Conservation (phyloP, 2,113 vertebrate species). For the Albula goreensis region DNA sequence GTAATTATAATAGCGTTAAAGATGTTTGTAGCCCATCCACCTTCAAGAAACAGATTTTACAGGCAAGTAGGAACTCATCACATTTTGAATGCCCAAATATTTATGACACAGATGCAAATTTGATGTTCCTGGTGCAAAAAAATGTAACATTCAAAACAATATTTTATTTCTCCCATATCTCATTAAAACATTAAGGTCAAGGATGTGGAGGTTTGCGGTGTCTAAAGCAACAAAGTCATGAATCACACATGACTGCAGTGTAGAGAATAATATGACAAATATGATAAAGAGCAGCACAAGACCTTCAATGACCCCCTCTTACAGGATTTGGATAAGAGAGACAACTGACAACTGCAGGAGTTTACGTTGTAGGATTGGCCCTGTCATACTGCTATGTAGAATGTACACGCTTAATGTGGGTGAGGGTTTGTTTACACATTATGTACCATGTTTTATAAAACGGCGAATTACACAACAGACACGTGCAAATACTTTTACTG, state of each 20-base stretch:
- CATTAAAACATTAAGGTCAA: conserved; percentile 25
- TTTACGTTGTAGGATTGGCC: background rate
- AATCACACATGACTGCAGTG: background rate
- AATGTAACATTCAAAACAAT: conserved; percentile 11
- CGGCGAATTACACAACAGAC: background rate
- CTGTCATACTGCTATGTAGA: background rate
- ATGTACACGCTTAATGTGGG: background rate
- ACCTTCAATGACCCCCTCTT: background rate
- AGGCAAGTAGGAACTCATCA: background rate
- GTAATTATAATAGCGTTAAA: background rate
- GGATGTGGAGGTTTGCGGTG: background rate
- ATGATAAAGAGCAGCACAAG: background rate
- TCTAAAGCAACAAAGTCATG: background rate
- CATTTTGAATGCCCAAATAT: background rate
- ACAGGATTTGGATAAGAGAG: background rate
- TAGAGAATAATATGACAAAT: background rate
- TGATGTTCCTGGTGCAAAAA: background rate
- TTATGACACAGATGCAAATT: conserved; percentile 22
- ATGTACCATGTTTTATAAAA: background rate
- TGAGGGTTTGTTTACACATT: background rate
- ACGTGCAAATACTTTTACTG: background rate
- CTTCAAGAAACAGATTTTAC: background rate
- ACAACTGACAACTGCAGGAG: background rate
- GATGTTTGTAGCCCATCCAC: background rate
- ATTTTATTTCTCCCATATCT: background rate